A percentile compares a stretch with the other conserved stretches of the same genome.
Conservation (phyloP, 2,797 vertebrate species). For the Decapterus maruadsi region DNA sequence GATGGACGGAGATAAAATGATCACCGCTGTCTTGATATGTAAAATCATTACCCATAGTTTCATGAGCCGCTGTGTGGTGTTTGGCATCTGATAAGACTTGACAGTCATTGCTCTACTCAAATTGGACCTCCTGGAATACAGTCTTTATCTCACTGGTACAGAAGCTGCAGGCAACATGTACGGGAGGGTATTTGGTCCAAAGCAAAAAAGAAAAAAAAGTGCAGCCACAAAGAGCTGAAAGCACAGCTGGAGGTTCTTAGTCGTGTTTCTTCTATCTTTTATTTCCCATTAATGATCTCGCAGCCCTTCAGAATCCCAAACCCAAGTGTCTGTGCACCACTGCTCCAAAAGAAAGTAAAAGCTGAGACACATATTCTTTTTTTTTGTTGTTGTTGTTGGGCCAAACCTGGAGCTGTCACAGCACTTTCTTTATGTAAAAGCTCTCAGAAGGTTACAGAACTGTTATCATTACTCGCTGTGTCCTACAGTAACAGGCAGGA, state of each 20-base stretch:
- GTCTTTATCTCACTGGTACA: not conserved
- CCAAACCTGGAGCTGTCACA: not conserved
- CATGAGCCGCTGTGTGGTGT: not conserved
- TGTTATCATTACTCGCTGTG: not conserved
- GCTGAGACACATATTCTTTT: no score
- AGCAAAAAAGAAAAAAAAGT: not conserved
- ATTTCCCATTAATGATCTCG: not conserved
- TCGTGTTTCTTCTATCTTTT: not conserved
- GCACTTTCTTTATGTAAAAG: not conserved
- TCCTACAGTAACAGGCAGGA: slow-evolving; percentile 21
- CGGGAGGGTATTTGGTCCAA: not conserved
- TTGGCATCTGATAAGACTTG: not conserved
- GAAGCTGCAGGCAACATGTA: not conserved
- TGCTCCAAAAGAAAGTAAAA: not conserved
- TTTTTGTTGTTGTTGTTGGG: not conserved
- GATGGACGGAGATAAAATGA: not conserved
- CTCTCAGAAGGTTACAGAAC: slow-evolving; percentile 3
- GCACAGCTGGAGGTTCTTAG: not conserved
- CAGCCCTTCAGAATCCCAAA: not conserved
- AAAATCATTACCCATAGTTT: not conserved
- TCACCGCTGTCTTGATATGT: not conserved
- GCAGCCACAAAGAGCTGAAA: not conserved
- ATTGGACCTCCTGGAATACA: not conserved
- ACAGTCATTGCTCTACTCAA: not conserved
- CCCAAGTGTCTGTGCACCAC: not conserved